Evolutionary conservation across 2,113 vertebrate species (phyloP), one percentile per base, ranked within the genome.

Genomic region (Bambusicola thoracicus): DNA sequence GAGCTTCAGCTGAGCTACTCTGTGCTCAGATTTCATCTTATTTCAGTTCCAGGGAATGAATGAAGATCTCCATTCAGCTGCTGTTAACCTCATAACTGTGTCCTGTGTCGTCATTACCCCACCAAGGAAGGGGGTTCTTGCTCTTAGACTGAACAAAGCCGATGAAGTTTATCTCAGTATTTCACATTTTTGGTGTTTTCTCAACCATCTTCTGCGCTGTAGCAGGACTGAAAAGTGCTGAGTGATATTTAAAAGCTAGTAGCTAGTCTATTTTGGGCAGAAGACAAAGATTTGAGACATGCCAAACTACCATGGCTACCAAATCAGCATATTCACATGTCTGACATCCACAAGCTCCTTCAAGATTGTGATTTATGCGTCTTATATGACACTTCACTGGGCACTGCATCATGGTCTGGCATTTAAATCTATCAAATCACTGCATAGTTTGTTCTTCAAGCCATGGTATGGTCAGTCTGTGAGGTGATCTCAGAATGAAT

Each of bases 201-300:
- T 93, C 73, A 48, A 30, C 88, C 85, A 38, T 77, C 49, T 90
- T 72, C 69, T 86, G 25, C 81, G 90, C 48, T 19, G 20, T 93
- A 94, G 95, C 85, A 92, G 91, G 74, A 84, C 70, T 95, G 77
- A 25, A 91, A 95, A 94, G 82, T 92, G 90, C 90, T 95, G 94
- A 96, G 87, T 94, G 95, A 95, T 95, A 88, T 82, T 93, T 91
- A 83, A 91, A 79, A 85, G 58, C 83, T 90, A 56, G 72, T 93
- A 85, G 53, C 83, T 92, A 51, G 72, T 93, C 87, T 92, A 81
- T 96, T 95, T 92, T 6, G 40, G 78, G 93, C 55, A 66, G 92
- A 67, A 95, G 92, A 90, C 87, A 95, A 92, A 94, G 91, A 56
- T 34, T 56, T 86, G 77, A 96, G 96, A 66, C 89, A 51, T 95